These are phyloP conservation scores for Sturnus vulgaris DNA, from an alignment of 2,113 vertebrate species.

Conservation along the genomic window DNA sequence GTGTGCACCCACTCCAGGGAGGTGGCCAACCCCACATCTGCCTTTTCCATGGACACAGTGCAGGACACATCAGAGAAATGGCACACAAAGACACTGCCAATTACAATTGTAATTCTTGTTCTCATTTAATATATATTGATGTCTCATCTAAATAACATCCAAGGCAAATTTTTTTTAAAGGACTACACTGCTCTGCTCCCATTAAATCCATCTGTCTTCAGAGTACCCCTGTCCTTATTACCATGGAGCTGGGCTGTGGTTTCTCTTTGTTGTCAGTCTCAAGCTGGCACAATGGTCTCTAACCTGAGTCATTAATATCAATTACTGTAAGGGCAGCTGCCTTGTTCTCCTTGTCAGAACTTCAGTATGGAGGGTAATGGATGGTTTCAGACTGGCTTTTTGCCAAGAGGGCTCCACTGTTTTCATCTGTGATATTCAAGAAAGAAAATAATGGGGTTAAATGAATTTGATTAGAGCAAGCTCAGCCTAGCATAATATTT, in stretches of 20 bases:
- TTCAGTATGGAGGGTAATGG: conserved; percentile 5
- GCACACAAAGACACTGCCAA: background rate
- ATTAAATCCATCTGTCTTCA: background rate
- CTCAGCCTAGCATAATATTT: background rate
- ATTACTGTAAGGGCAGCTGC: conserved; percentile 34
- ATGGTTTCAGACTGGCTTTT: background rate
- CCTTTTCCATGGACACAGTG: background rate
- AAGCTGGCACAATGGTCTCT: background rate
- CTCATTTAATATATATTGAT: background rate
- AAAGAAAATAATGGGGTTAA: conserved; percentile 52
- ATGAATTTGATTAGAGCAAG: conserved; percentile 29
- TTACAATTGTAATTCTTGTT: background rate
- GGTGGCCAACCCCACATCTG: background rate
- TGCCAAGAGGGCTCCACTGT: conserved; percentile 30
- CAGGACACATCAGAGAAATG: background rate
- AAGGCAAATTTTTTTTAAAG: background rate
- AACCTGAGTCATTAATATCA: conserved; percentile 49
- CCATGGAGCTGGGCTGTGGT: background rate
- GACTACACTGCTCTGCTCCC: background rate
- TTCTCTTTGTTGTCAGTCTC: background rate
- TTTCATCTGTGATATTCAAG: background rate
- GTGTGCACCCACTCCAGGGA: fast-evolving
- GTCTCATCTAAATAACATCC: background rate
- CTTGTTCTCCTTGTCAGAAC: conserved; percentile 42
- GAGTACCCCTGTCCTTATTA: background rate